Base-by-base conservation (phyloP, 1,140 invertebrate genomes). In the Zaprionus taronus region DNA sequence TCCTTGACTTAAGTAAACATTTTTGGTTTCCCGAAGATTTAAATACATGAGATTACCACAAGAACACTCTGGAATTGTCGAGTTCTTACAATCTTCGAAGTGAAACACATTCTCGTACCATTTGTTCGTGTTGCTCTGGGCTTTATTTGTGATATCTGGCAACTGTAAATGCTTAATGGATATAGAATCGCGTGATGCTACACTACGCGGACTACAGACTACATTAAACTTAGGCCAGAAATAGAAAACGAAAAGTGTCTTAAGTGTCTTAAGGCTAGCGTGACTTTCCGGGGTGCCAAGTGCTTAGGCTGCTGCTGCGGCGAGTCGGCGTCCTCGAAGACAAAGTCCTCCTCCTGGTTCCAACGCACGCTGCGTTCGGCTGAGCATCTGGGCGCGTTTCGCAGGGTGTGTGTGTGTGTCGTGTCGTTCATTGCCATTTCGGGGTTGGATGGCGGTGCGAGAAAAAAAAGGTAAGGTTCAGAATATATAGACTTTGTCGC, bases 401-500 rank as follows among this genome's bases (percentile, higher is more conserved):
- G 55, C 57, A 28, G 51, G 34, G 57, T 55, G 53, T 67, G 17
- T 15, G 17, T 17, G 26, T 9, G 12, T 34, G 51, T 20, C 1
- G 20, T 41, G 34, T 71, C 57, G 47, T 9, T 34, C 9, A 34
- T 11, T 64, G 34, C 36, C 62, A 41, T 41, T 71, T 14, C 44
- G 36, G 15, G 47, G 22, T 74, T 60, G 60, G 57, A 67, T 77
- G 74, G 63, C 62, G 63, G 47, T 67, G 55, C 73, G 71, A 80
- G 78, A 86, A 81, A 80, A 80, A 78, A 80, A 91, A 87, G 70
- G 70, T 70, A 83, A 84, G 72, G 51, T 66, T 91, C 83, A 89
- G 83, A 91, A 75, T 89, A 91, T 83, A 91, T 90, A 89, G 84
- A 79, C 81, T 79, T 90, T 89, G 84, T 89, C 84, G 84, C 84